A percentile compares a stretch with the other conserved stretches of the same genome.
These are phyloP conservation scores for Hyles vespertilio DNA, from an alignment of 1,140 invertebrate genomes.

Conservation along the genomic window DNA sequence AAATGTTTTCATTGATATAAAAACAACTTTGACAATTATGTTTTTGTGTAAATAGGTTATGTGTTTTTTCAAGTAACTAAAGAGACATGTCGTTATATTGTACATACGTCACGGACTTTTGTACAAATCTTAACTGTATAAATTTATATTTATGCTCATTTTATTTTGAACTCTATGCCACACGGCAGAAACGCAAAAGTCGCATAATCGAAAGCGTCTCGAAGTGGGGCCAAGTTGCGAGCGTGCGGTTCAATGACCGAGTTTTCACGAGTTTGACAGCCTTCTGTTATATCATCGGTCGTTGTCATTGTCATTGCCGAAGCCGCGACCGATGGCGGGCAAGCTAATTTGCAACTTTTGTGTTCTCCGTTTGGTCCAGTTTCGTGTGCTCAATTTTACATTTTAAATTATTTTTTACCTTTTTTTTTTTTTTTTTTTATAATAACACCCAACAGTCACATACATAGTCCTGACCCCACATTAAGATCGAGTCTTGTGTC, in stretches of 20 bases:
- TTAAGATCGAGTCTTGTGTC: no score
- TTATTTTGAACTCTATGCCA: constrained; percentile 51
- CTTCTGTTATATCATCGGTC: constrained; percentile 75
- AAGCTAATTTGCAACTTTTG: constrained; percentile 55
- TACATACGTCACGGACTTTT: constrained; percentile 38
- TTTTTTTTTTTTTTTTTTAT: no score
- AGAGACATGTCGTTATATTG: constrained; percentile 13
- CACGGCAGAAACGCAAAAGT: constrained; percentile 54
- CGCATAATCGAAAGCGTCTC: constrained; percentile 56
- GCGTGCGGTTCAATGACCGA: constrained; percentile 74
- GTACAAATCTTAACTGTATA: constrained; percentile 50
- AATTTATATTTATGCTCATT: constrained; percentile 29
- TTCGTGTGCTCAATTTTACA: constrained; percentile 34
- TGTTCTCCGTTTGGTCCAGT: constrained; percentile 34
- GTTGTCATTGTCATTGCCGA: constrained; percentile 76
- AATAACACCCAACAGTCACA: no score
- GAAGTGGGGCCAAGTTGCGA: constrained; percentile 36
- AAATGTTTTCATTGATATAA: neutral
- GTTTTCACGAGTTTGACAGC: constrained; percentile 76
- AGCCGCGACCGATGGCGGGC: constrained; percentile 41
- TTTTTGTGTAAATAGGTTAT: neutral
- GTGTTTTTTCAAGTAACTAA: constrained; percentile 3
- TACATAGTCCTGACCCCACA: no score
- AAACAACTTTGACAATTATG: neutral
- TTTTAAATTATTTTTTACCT: constrained; percentile 29